Percentiles rank a stretch among this genome's conserved stretches.
These are phyloP conservation scores for Brachionus angularis DNA, from an alignment of 1,140 invertebrate species.

Conservation along the genomic window DNA sequence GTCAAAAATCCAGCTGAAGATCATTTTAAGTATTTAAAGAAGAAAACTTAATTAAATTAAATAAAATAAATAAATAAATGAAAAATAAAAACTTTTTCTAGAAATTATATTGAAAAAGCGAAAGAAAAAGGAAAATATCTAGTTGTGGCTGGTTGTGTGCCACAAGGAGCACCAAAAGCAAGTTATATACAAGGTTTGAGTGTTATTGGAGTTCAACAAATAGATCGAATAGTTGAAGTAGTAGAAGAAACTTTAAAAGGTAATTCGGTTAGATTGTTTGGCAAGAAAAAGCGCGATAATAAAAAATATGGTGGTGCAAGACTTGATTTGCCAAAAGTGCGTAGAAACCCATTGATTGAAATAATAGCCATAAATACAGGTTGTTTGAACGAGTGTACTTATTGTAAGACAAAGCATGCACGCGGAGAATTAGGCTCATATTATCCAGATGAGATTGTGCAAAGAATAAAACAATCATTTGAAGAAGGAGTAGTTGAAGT, in stretches of 20 bases:
- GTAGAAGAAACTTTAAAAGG: slow-evolving; percentile 95
- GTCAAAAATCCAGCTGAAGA: slow-evolving; percentile 95
- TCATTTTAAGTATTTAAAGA: slow-evolving; percentile 66
- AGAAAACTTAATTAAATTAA: not conserved
- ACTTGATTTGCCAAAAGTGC: slow-evolving; percentile 81
- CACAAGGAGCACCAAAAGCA: slow-evolving; percentile 65
- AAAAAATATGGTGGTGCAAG: slow-evolving; percentile 80
- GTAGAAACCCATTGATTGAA: slow-evolving; percentile 91
- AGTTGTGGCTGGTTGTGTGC: slow-evolving; percentile 92
- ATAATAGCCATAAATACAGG: slow-evolving; percentile 95
- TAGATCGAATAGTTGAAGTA: slow-evolving; percentile 95
- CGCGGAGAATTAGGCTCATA: slow-evolving; percentile 91
- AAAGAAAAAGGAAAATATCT: slow-evolving; percentile 73
- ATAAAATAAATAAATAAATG: no score
- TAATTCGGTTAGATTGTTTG: slow-evolving; percentile 73
- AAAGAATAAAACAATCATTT: slow-evolving; percentile 69
- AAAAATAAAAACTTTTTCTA: no score
- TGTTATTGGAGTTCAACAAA: slow-evolving; percentile 93
- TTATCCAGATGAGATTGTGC: slow-evolving; percentile 65
- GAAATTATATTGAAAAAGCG: slow-evolving; percentile 81
- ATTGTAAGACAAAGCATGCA: slow-evolving; percentile 97
- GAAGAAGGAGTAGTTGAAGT: slow-evolving; percentile 87
- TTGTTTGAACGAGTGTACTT: slow-evolving; percentile 95
- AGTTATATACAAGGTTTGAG: slow-evolving; percentile 68
- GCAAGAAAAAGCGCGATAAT: slow-evolving; percentile 72